These are phyloP conservation scores for Protophormia terraenovae DNA, from an alignment of 2,888 invertebrate genomes.

Conservation along the genomic window DNA sequence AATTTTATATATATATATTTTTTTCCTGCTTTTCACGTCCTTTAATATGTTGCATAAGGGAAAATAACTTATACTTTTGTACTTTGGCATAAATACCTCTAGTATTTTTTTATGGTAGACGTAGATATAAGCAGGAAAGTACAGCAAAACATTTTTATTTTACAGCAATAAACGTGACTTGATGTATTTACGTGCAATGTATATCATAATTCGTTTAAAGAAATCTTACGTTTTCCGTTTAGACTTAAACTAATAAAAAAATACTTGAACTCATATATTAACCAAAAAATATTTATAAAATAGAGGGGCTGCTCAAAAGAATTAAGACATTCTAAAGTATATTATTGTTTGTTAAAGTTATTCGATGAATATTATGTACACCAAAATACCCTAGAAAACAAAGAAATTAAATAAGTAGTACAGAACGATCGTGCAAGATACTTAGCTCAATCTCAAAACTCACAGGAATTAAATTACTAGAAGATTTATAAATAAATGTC, in stretches of 20 bases:
- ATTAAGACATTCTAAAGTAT: neutral
- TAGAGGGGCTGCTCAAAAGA: neutral
- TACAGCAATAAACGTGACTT: constrained; percentile 34
- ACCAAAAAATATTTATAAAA: neutral
- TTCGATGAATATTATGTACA: no score
- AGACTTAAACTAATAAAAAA: neutral
- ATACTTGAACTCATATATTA: neutral
- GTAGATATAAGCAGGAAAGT: neutral
- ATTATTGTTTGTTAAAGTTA: neutral
- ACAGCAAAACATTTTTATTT: constrained; percentile 22
- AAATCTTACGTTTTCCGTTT: neutral
- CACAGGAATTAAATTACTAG: no score
- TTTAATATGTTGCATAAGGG: neutral
- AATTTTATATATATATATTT: neutral
- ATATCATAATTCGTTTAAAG: constrained; percentile 25
- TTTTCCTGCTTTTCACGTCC: neutral
- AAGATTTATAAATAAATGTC: no score
- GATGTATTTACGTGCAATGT: constrained; percentile 31
- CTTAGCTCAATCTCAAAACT: no score
- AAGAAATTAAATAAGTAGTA: no score
- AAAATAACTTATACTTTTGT: neutral
- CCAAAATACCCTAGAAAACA: no score
- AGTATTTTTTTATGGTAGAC: neutral
- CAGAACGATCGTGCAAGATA: no score
- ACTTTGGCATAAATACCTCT: constrained; percentile 5